These are phyloP conservation scores for Euphydryas editha DNA, from an alignment of 2,888 invertebrate genomes.

Conservation along the genomic window DNA sequence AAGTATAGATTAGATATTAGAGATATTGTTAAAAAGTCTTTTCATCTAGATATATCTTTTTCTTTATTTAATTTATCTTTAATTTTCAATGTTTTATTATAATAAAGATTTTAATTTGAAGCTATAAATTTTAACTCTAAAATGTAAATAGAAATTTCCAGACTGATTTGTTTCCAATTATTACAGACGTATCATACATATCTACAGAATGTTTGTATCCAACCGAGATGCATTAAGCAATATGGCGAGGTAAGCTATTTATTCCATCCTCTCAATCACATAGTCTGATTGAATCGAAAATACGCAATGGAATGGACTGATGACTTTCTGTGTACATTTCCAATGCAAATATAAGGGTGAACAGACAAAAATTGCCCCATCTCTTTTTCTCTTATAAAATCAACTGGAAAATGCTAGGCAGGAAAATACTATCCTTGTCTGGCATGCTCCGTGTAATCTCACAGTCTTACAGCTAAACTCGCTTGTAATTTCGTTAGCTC, in stretches of 20 bases:
- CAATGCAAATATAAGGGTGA: neutral
- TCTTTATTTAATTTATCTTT: no score
- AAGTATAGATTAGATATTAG: no score
- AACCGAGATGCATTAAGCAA: neutral
- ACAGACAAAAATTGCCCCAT: neutral
- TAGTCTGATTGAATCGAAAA: constrained; percentile 19
- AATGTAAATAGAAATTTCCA: neutral
- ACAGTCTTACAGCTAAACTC: neutral
- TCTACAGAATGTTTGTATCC: neutral
- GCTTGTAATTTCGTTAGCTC: constrained; percentile 5
- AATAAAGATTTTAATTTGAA: no score
- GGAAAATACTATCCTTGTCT: neutral
- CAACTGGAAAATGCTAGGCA: neutral
- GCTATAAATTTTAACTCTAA: no score
- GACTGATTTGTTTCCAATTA: neutral
- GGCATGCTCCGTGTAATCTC: neutral
- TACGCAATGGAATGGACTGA: constrained; percentile 11
- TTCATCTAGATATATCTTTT: no score
- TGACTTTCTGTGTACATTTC: constrained; percentile 4
- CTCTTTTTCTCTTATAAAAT: neutral
- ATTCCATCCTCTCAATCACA: neutral
- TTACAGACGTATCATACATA: neutral
- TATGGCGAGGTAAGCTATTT: neutral
- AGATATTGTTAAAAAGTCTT: no score
- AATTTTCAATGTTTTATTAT: no score